These are phyloP conservation scores for Dipus sagitta DNA, from an alignment of 2,797 vertebrate genomes.

Conservation along the genomic window DNA sequence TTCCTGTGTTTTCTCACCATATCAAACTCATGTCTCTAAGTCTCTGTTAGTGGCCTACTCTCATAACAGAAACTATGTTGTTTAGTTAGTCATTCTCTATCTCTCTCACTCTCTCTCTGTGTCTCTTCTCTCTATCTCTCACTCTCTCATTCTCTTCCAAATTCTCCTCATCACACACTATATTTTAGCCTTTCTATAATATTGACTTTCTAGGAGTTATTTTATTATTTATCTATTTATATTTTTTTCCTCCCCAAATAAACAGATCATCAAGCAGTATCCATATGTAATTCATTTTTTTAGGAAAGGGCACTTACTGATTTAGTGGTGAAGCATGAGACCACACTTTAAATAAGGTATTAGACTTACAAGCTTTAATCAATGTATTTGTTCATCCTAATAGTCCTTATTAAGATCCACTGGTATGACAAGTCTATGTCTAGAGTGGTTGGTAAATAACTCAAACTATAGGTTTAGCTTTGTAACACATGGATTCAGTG, in stretches of 20 bases:
- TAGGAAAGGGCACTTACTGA: not conserved
- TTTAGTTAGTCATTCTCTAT: not conserved
- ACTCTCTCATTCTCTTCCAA: slow-evolving; percentile 13
- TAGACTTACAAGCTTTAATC: not conserved
- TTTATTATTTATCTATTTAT: slow-evolving; percentile 3
- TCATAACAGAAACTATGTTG: not conserved
- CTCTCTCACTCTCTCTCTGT: not conserved
- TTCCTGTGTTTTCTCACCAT: not conserved
- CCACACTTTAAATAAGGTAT: slow-evolving; percentile 28
- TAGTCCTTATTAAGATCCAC: not conserved
- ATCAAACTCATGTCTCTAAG: not conserved
- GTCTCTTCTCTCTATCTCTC: not conserved
- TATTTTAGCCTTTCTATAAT: not conserved
- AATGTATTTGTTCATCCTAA: not conserved
- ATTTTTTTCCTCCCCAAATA: not conserved
- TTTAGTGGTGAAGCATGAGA: not conserved
- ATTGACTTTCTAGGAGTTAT: not conserved
- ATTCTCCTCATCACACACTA: not conserved
- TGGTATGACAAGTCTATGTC: not conserved
- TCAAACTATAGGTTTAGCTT: not conserved
- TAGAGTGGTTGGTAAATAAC: not conserved
- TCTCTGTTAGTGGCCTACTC: not conserved
- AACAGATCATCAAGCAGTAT: not conserved
- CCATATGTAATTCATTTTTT: not conserved
- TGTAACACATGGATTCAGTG: not conserved